Conservation (phyloP, 1,140 invertebrate genomes). For the Goniozus legneri region DNA sequence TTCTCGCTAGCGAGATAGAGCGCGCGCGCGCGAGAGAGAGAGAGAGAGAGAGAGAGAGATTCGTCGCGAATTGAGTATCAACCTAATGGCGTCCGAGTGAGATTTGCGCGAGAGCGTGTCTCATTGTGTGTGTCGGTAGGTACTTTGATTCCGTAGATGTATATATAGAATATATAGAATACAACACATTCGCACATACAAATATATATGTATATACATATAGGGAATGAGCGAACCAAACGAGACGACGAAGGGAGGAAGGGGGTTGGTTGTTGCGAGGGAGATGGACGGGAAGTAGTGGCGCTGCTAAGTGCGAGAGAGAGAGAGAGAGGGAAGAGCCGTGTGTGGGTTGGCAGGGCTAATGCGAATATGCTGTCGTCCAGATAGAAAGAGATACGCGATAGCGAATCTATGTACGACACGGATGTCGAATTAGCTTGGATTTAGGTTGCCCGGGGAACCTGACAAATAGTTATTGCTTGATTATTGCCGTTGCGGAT, state of each 20-base stretch:
- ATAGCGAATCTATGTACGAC: slow-evolving; percentile 57
- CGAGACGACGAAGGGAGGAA: slow-evolving; percentile 6
- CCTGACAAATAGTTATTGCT: slow-evolving; percentile 58
- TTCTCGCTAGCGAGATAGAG: no score
- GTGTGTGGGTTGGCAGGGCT: slow-evolving; percentile 54
- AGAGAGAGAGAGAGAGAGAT: no score
- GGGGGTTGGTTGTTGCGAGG: background rate
- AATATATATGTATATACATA: no score
- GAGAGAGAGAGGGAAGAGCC: slow-evolving; percentile 35
- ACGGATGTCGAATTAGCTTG: slow-evolving; percentile 58
- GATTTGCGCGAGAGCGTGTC: slow-evolving; percentile 20
- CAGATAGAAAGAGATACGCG: slow-evolving; percentile 57
- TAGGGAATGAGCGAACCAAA: no score
- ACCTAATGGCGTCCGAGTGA: slow-evolving; percentile 35
- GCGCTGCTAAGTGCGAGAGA: slow-evolving; percentile 5
- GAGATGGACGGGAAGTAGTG: background rate
- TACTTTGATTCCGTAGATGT: background rate
- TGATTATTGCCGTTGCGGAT: slow-evolving; percentile 39
- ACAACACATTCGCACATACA: no score
- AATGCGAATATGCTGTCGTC: slow-evolving; percentile 57
- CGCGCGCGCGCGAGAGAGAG: no score
- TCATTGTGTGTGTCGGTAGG: no score
- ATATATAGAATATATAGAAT: slow-evolving; percentile 32
- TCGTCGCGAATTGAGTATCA: slow-evolving; percentile 32
- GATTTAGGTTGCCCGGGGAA: slow-evolving; percentile 55